phyloP scores from a whole-genome alignment of 2,888 invertebrate genomes.

The Ellobium chinense region DNA sequence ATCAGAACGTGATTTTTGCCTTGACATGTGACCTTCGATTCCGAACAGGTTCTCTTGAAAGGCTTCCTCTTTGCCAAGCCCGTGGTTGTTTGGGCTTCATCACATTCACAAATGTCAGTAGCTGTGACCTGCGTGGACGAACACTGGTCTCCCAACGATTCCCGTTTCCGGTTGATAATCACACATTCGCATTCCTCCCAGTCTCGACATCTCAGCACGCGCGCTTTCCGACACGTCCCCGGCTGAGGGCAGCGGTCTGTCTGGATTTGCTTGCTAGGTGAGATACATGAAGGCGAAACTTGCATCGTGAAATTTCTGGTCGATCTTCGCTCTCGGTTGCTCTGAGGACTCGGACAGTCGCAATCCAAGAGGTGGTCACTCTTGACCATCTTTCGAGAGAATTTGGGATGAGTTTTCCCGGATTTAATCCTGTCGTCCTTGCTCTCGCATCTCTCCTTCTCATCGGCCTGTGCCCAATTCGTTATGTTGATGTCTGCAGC shows the following conservation, averaged over 20 bases:
- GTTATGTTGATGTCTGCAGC: neutral
- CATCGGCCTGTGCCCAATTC: neutral
- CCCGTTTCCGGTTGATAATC: neutral
- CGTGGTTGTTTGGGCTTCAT: conserved; percentile 19
- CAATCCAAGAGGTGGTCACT: neutral
- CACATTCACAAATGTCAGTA: neutral
- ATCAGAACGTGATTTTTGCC: neutral
- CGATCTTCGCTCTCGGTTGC: too few relatives aligned
- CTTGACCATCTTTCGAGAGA: neutral
- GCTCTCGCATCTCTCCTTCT: neutral
- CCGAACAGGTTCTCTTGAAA: neutral
- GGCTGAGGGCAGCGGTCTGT: neutral
- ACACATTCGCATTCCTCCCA: neutral
- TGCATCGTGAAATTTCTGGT: neutral
- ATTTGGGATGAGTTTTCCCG: neutral
- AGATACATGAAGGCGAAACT: neutral
- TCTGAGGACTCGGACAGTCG: neutral
- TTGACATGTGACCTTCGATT: neutral
- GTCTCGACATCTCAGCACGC: neutral
- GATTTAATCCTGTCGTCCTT: neutral
- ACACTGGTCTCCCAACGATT: neutral
- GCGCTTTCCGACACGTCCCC: neutral
- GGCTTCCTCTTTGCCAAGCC: neutral
- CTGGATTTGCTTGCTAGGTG: neutral
- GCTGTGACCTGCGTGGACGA: neutral